These are phyloP conservation scores for Campoplex capitator DNA, from an alignment of 2,888 invertebrate genomes.

Conservation along the genomic window DNA sequence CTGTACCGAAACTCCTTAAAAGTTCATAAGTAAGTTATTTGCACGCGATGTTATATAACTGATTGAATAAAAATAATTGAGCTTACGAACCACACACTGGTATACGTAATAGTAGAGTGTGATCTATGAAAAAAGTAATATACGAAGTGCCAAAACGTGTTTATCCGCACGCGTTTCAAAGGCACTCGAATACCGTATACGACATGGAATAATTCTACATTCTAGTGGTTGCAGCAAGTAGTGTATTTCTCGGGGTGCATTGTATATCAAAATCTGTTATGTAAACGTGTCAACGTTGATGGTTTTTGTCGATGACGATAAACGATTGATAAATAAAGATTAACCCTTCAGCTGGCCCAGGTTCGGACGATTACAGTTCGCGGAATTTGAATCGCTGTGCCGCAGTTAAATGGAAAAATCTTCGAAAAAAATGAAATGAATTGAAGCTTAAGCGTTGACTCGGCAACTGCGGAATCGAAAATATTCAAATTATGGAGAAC, in stretches of 20 bases:
- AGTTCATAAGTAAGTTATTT: background rate
- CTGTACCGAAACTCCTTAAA: too few relatives aligned
- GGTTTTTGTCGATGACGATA: too few relatives aligned
- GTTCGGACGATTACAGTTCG: too few relatives aligned
- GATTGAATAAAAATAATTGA: background rate
- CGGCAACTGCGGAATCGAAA: background rate
- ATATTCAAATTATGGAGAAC: background rate
- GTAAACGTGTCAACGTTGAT: background rate
- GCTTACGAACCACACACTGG: background rate
- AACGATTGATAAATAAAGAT: too few relatives aligned
- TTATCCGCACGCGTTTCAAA: background rate
- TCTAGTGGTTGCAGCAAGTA: background rate
- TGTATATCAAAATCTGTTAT: background rate
- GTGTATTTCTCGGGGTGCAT: background rate
- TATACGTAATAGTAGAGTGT: background rate
- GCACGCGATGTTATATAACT: background rate
- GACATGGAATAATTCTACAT: background rate
- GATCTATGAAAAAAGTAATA: background rate
- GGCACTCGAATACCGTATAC: background rate
- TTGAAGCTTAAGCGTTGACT: too few relatives aligned
- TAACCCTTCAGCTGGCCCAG: too few relatives aligned
- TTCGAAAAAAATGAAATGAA: too few relatives aligned
- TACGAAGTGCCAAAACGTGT: conserved; percentile 6
- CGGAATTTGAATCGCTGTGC: too few relatives aligned
- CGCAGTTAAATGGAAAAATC: too few relatives aligned